Evolutionary conservation across 2,888 invertebrate species (phyloP).

Genomic region (Lysandra bellargus): DNA sequence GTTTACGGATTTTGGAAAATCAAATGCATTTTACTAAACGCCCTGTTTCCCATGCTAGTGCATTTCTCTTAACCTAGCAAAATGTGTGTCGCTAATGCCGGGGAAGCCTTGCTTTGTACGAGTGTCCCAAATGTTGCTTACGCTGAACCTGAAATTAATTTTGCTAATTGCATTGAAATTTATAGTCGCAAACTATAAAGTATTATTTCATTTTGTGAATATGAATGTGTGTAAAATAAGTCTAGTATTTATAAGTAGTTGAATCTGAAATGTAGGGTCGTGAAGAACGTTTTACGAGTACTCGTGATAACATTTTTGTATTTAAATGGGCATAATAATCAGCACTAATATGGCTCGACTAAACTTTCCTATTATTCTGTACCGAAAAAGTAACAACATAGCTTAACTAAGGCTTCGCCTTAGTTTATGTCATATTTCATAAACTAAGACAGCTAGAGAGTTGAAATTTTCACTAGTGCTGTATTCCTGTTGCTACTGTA

Average conservation of each 20-base stretch:
- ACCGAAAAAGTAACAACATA: too few relatives aligned
- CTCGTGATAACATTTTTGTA: neutral
- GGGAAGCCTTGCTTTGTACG: neutral
- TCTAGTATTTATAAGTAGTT: neutral
- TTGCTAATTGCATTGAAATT: slow-evolving; percentile 8
- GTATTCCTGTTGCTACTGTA: too few relatives aligned
- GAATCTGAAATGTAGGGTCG: neutral
- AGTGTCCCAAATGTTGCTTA: slow-evolving; percentile 13
- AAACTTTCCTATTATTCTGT: too few relatives aligned
- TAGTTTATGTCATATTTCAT: too few relatives aligned
- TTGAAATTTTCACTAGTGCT: too few relatives aligned
- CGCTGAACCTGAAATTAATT: slow-evolving; percentile 2
- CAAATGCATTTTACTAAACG: neutral
- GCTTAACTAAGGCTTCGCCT: too few relatives aligned
- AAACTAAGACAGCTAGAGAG: too few relatives aligned
- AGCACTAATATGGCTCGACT: too few relatives aligned
- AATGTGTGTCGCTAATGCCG: slow-evolving; percentile 10
- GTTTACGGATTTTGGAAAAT: neutral
- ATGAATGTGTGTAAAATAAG: neutral
- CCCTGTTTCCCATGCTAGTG: neutral
- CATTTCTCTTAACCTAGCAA: neutral
- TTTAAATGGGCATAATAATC: too few relatives aligned
- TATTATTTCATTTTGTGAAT: slow-evolving; percentile 1
- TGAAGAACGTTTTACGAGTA: too few relatives aligned
- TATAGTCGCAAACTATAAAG: slow-evolving; percentile 3